These are phyloP conservation scores for Macaria liturata DNA, from an alignment of 2,888 invertebrate genomes.

Conservation along the genomic window DNA sequence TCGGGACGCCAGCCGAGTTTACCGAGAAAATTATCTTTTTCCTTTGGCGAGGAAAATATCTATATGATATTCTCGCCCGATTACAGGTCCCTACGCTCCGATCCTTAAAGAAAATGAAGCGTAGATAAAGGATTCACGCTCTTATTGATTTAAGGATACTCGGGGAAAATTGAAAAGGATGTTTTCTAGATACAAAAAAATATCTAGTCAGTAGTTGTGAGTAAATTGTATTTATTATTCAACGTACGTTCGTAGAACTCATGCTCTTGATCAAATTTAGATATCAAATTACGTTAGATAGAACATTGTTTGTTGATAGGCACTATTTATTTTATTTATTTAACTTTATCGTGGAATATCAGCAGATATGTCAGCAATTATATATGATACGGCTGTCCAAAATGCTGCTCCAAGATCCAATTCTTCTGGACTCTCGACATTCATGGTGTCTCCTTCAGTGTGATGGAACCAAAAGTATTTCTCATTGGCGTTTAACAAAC, in stretches of 20 bases:
- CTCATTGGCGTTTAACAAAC: slow-evolving; percentile 87
- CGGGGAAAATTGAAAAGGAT: slow-evolving; percentile 34
- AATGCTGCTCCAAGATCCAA: slow-evolving; percentile 90
- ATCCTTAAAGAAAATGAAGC: slow-evolving; percentile 60
- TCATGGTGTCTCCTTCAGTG: slow-evolving; percentile 90
- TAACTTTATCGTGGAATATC: slow-evolving; percentile 84
- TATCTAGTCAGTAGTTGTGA: background rate
- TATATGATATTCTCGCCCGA: slow-evolving; percentile 52
- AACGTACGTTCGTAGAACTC: too few relatives aligned
- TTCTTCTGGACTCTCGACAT: slow-evolving; percentile 86
- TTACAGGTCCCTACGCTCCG: slow-evolving; percentile 58
- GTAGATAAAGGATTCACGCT: slow-evolving; percentile 52
- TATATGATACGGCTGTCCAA: slow-evolving; percentile 90
- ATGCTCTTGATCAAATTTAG: background rate
- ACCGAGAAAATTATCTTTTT: slow-evolving; percentile 46
- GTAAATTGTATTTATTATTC: too few relatives aligned
- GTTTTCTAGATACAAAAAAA: slow-evolving; percentile 12
- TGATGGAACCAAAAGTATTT: slow-evolving; percentile 91
- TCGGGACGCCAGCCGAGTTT: slow-evolving; percentile 51
- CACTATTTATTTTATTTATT: too few relatives aligned
- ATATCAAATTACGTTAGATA: too few relatives aligned
- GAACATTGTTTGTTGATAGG: too few relatives aligned
- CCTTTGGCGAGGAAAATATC: slow-evolving; percentile 48
- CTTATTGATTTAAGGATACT: slow-evolving; percentile 45
- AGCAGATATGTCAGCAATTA: slow-evolving; percentile 89